Conservation (phyloP, 2,113 vertebrate species). For the Datnioides undecimradiatus region DNA sequence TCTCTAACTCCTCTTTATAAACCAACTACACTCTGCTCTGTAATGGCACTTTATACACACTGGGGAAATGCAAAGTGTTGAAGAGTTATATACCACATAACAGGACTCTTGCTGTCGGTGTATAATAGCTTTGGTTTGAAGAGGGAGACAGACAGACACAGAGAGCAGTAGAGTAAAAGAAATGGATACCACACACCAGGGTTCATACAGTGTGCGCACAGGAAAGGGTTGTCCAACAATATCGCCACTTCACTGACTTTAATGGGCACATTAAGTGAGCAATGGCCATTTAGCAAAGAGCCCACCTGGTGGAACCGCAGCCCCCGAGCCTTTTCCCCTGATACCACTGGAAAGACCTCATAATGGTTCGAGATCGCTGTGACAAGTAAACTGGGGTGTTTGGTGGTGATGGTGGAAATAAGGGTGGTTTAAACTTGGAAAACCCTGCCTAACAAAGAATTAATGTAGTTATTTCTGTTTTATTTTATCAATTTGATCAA, state of each 20-base stretch:
- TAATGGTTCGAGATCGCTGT: slow-evolving; percentile 37
- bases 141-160: neutral
- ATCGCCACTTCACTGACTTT: slow-evolving; percentile 51
- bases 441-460: neutral
- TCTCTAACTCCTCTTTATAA: slow-evolving; percentile 11
- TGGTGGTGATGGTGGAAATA: slow-evolving; percentile 19
- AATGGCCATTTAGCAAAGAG: slow-evolving; percentile 58
- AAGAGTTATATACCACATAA: slow-evolving; percentile 21
- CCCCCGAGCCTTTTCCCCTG: slow-evolving; percentile 3
- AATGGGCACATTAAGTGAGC: slow-evolving; percentile 57
- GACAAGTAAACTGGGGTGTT: slow-evolving; percentile 52
- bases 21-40: slow-evolving; percentile 6
- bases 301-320: slow-evolving; percentile 52
- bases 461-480: neutral
- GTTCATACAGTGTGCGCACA: slow-evolving; percentile 31
- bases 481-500: neutral
- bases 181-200: slow-evolving; percentile 20
- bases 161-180: neutral
- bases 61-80: slow-evolving; percentile 21
- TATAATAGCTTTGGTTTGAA: slow-evolving; percentile 34
- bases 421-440: slow-evolving; percentile 37
- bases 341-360: slow-evolving; percentile 32
- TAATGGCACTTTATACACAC: slow-evolving; percentile 22
- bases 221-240: slow-evolving; percentile 52
- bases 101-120: neutral